Conservation (phyloP, 2,888 invertebrate genomes). For the Boloria selene region DNA sequence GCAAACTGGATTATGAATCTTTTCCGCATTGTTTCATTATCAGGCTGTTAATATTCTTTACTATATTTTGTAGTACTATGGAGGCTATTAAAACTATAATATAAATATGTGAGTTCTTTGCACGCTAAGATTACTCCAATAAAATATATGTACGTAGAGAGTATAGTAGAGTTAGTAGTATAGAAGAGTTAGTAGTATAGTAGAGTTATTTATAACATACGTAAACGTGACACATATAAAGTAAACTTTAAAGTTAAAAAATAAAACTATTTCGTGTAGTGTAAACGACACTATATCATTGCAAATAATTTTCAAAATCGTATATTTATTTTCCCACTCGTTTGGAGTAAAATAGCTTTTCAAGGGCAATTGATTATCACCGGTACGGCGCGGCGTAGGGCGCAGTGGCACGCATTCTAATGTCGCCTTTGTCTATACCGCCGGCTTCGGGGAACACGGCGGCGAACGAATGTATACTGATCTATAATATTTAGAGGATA, state of each 20-base stretch:
- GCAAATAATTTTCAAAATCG: slow-evolving; percentile 1
- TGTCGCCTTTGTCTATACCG: slow-evolving; percentile 48
- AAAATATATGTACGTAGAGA: no score
- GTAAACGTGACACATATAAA: no score
- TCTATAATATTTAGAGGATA: slow-evolving; percentile 37
- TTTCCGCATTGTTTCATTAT: no score
- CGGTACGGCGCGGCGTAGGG: slow-evolving; percentile 30
- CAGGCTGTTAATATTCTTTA: no score
- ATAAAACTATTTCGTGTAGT: not conserved
- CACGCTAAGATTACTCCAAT: no score
- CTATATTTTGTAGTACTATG: no score
- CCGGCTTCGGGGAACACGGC: slow-evolving; percentile 46
- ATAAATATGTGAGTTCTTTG: no score
- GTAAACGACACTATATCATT: not conserved
- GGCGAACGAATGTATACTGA: slow-evolving; percentile 45
- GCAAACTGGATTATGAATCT: no score
- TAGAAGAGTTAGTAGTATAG: no score
- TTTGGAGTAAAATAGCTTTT: slow-evolving; percentile 18
- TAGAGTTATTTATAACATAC: no score
- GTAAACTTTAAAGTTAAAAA: not conserved
- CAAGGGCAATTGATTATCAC: slow-evolving; percentile 28
- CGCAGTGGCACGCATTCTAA: slow-evolving; percentile 44
- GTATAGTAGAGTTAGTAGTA: no score
- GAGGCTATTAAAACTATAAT: no score
- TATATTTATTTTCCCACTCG: slow-evolving; percentile 12